Evolutionary conservation across 2,888 invertebrate genomes (phyloP), one percentile per base, ranked within the genome.

Genomic region (Pseudanteris insignis): DNA sequence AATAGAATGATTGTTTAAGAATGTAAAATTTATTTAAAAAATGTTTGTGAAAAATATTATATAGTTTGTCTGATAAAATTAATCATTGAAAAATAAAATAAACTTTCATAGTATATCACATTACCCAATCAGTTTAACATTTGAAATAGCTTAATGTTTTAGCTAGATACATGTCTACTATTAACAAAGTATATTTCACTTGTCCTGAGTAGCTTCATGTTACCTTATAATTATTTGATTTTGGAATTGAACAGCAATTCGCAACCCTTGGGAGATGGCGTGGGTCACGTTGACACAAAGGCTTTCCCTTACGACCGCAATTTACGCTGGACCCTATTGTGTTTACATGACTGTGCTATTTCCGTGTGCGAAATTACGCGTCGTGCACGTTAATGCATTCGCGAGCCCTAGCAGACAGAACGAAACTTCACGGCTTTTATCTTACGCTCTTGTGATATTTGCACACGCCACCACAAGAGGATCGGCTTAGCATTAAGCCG

Each of bases 151-250:
- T n/a, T n/a, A n/a, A n/a, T n/a, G n/a, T n/a, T n/a, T n/a, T n/a
- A n/a, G n/a, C n/a, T n/a, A n/a, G n/a, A n/a, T n/a, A n/a, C n/a
- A n/a, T n/a, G n/a, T n/a, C n/a, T n/a, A n/a, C n/a, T n/a, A n/a
- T n/a, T n/a, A n/a, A n/a, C n/a, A n/a, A n/a, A n/a, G n/a, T n/a
- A n/a, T n/a, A n/a, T n/a, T n/a, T n/a, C n/a, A n/a, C n/a, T n/a
- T n/a, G n/a, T n/a, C n/a, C n/a, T n/a, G n/a, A n/a, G n/a, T n/a
- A n/a, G n/a, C n/a, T n/a, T n/a, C n/a, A n/a, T n/a, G n/a, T n/a
- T n/a, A n/a, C n/a, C n/a, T n/a, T n/a, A n/a, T n/a, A 40, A 50
- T 43, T 48, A 43, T 57, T 57, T 38, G 57, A 57, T 57, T 50
- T 48, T 2, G 32, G 34, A 48, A 48, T 37, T 37, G 57, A 47